Base-by-base conservation (phyloP, 1,140 invertebrate species). In the Bilobella aurantiaca region DNA sequence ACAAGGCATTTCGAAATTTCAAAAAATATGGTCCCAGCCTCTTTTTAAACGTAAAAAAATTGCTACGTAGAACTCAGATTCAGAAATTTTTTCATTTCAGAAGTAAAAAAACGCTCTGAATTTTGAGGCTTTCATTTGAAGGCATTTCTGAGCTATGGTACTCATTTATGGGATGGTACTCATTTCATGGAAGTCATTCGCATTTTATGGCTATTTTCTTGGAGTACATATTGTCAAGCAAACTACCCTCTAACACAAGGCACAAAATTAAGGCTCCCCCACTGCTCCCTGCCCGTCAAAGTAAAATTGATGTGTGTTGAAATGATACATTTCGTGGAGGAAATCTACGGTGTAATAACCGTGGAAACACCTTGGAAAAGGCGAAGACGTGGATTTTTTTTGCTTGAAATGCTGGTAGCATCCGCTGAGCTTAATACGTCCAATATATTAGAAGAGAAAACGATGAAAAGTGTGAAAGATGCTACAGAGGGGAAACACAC, bases 111-210 rank as follows among this genome's bases (percentile, higher is more conserved):
- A 42, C n/a, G 37, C 37, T 42, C 37, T 42, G 37, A 42, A 42
- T 42, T 42, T 42, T 42, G n/a, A 42, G n/a, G 37, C 8, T 42
- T 8, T 42, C 37, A 42, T n/a, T n/a, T 12, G 37, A 42, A 12
- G 23, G 8, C 5, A 23, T 53, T 8, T 23, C 12, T 53, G 8
- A 53, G 8, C 49, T 53, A 23, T 8, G 25, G 49, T 14, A 8
- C 14, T 53, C 25, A 18, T 23, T 18, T 12, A 18, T 53, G 25
- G n/a, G n/a, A n/a, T n/a, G n/a, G n/a, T n/a, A n/a, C n/a, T n/a
- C n/a, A n/a, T n/a, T 53, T 53, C 49, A 53, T 53, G 49, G 49
- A 53, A 53, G 49, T 53, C 49, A 53, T 53, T 18, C n/a, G n/a
- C n/a, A n/a, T n/a, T n/a, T n/a, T n/a, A n/a, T n/a, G n/a, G n/a